Evolutionary conservation across 2,888 invertebrate species (phyloP).

Genomic region (Erebia epiphron): DNA sequence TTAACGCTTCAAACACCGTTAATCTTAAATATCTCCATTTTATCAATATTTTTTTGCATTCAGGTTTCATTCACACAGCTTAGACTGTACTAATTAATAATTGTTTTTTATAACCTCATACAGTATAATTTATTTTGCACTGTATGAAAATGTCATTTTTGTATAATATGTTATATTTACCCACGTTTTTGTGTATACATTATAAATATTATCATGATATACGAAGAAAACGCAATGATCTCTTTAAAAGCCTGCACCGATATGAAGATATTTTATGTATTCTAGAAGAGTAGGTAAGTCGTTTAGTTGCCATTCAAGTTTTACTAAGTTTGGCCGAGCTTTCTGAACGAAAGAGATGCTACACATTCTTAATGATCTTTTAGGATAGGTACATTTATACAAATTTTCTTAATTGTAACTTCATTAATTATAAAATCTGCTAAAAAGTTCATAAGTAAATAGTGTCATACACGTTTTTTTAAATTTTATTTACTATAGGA

Average conservation of each 20-base stretch:
- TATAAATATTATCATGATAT: too few relatives aligned
- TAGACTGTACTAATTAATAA: background rate
- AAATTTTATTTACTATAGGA: background rate
- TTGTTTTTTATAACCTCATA: background rate
- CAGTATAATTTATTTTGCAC: too few relatives aligned
- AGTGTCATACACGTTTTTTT: background rate
- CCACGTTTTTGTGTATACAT: too few relatives aligned
- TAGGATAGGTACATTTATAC: background rate
- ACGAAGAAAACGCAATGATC: background rate
- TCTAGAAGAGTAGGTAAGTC: too few relatives aligned
- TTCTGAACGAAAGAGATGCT: too few relatives aligned
- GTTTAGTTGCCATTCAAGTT: too few relatives aligned
- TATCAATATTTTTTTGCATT: background rate
- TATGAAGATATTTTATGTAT: too few relatives aligned
- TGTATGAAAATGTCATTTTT: too few relatives aligned
- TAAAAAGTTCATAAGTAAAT: background rate
- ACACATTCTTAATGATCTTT: background rate
- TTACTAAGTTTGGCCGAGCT: too few relatives aligned
- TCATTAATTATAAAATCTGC: background rate
- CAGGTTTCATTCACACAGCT: background rate
- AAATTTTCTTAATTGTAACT: too few relatives aligned
- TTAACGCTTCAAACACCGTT: background rate
- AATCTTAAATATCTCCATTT: slow-evolving; percentile 4
- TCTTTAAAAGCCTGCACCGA: background rate
- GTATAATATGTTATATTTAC: too few relatives aligned